phyloP scores from a whole-genome alignment of 2,888 invertebrate species.

The Baccha elongata region DNA sequence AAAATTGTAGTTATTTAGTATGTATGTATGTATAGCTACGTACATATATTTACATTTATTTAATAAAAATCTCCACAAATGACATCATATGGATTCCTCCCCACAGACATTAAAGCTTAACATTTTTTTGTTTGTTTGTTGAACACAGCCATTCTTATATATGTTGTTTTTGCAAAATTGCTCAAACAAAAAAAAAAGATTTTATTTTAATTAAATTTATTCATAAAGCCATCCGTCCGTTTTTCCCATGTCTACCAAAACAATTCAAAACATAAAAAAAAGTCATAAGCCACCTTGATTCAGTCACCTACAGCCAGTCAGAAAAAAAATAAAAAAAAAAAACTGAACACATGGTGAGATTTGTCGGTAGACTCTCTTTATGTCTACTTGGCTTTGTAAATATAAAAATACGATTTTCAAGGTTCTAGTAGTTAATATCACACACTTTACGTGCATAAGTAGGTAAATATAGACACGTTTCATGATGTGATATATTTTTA shows the following conservation, averaged over 20 bases:
- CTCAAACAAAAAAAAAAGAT: neutral
- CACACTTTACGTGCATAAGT: conserved; percentile 32
- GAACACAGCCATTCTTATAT: neutral
- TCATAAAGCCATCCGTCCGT: neutral
- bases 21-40: neutral
- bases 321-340: conserved; percentile 13
- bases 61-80: conserved; percentile 42
- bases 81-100: conserved; percentile 57
- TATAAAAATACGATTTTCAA: conserved; percentile 46
- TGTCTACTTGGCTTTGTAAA: conserved; percentile 41
- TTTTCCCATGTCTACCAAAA: neutral
- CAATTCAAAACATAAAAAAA: conserved; percentile 24
- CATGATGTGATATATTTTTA: conserved; percentile 29
- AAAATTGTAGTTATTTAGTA: conserved; percentile 7
- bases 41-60: neutral
- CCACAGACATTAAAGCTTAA: neutral
- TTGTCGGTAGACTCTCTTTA: conserved; percentile 33
- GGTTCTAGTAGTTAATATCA: conserved; percentile 53
- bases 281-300: conserved; percentile 35
- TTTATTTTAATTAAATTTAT: conserved; percentile 20
- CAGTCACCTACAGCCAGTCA: conserved; percentile 19
- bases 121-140: too few relatives aligned
- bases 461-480: conserved; percentile 41
- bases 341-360: conserved; percentile 5
- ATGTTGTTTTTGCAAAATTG: conserved; percentile 3